Conservation (phyloP, 2,888 invertebrate genomes). For the Maniola hyperantus region DNA sequence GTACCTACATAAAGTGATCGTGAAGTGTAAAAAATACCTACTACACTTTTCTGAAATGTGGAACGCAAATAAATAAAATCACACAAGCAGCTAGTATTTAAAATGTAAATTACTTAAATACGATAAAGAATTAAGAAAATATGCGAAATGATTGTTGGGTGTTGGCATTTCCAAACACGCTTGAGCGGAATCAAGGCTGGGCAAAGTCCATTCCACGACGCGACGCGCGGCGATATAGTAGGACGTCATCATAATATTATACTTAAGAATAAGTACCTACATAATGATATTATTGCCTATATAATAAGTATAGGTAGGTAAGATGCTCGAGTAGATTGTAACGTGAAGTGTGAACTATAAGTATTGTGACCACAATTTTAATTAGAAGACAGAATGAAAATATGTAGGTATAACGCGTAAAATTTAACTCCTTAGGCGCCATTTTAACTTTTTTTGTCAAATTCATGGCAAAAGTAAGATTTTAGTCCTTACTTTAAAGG, state of each 20-base stretch:
- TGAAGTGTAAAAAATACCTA: too few relatives aligned
- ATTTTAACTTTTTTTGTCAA: too few relatives aligned
- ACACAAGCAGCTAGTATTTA: neutral
- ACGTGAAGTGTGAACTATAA: neutral
- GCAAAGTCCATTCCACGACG: conserved; percentile 59
- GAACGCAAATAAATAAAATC: neutral
- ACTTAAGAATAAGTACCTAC: neutral
- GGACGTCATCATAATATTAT: neutral
- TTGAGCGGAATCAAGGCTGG: conserved; percentile 60
- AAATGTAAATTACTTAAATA: conserved; percentile 6
- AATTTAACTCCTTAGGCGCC: too few relatives aligned
- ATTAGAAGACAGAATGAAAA: neutral
- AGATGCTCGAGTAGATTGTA: neutral
- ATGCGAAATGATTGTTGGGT: conserved; percentile 41
- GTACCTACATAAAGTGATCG: too few relatives aligned
- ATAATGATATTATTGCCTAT: neutral
- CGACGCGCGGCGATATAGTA: conserved; percentile 32
- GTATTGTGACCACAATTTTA: neutral
- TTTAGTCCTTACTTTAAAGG: too few relatives aligned
- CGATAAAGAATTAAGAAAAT: conserved; percentile 26
- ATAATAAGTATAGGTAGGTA: neutral
- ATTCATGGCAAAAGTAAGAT: too few relatives aligned
- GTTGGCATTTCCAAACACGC: conserved; percentile 50
- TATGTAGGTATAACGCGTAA: too few relatives aligned
- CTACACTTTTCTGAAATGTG: too few relatives aligned